These are phyloP conservation scores for Drosophila anomalata DNA, from an alignment of 2,888 invertebrate species.

Conservation along the genomic window DNA sequence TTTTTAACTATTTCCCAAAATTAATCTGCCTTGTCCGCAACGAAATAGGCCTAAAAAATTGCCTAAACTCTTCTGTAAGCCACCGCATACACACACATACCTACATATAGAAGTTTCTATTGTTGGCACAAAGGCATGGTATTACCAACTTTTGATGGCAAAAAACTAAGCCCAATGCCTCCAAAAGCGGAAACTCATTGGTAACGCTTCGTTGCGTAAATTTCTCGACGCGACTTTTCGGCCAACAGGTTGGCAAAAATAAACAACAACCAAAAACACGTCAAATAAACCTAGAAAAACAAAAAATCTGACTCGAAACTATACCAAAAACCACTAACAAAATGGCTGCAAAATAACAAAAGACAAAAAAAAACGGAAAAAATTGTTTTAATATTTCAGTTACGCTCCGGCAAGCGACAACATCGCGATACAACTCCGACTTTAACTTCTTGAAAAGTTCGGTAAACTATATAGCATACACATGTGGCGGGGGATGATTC, in stretches of 20 bases:
- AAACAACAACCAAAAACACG: constrained; percentile 33
- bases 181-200: constrained; percentile 83
- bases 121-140: constrained; percentile 41
- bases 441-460: constrained; percentile 69
- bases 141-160: constrained; percentile 17
- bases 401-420: constrained; percentile 78
- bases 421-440: constrained; percentile 75
- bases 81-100: background rate
- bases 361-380: constrained; percentile 41
- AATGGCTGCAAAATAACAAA: constrained; percentile 63
- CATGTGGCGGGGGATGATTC: constrained; percentile 36
- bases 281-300: constrained; percentile 44
- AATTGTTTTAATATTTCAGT: constrained; percentile 76
- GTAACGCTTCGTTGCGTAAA: constrained; percentile 83
- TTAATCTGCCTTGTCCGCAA: background rate
- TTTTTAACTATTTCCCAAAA: too few species aligned
- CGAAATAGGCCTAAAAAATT: background rate
- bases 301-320: constrained; percentile 64
- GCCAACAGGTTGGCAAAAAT: constrained; percentile 68
- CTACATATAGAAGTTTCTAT: constrained; percentile 1
- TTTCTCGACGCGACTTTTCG: constrained; percentile 68
- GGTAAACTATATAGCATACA: constrained; percentile 10
- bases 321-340: constrained; percentile 66
- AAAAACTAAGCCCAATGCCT: constrained; percentile 66
- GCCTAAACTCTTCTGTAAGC: background rate